These are phyloP conservation scores for Pseudorhombus dupliciocellatus DNA, from an alignment of 2,113 vertebrate species.

Conservation along the genomic window DNA sequence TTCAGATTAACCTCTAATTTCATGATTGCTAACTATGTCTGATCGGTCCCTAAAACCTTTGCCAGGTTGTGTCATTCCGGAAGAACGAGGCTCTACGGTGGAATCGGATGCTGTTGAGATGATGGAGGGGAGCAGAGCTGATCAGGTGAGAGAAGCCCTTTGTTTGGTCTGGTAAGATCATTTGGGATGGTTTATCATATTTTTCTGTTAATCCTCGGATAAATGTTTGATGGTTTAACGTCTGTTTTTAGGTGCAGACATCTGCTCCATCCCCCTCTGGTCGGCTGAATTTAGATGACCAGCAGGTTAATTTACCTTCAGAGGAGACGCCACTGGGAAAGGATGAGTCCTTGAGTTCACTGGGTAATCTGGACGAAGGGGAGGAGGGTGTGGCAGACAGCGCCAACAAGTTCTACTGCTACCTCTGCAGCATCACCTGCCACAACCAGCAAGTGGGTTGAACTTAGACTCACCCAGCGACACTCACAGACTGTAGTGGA, in stretches of 20 bases:
- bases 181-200: too few species aligned
- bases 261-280: constrained; percentile 26
- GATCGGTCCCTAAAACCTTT: not conserved
- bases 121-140: constrained; percentile 57
- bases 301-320: constrained; percentile 24
- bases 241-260: constrained; percentile 34
- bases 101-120: constrained; percentile 47
- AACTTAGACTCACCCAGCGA: not conserved
- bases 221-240: not conserved
- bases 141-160: constrained; percentile 54
- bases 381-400: constrained; percentile 67
- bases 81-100: constrained; percentile 38
- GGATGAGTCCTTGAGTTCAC: constrained; percentile 28
- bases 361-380: constrained; percentile 56
- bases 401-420: constrained; percentile 91
- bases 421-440: constrained; percentile 92
- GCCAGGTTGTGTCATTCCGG: constrained; percentile 50
- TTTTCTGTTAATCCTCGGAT: not conserved
- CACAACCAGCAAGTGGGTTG: constrained; percentile 89
- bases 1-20: not conserved
- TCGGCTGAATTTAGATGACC: constrained; percentile 35
- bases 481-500: not conserved
- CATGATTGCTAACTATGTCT: not conserved
- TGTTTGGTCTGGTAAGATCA: not conserved
- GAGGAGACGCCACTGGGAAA: constrained; percentile 44